Conservation (phyloP, 2,888 invertebrate species). For the Coelinius sp. region DNA sequence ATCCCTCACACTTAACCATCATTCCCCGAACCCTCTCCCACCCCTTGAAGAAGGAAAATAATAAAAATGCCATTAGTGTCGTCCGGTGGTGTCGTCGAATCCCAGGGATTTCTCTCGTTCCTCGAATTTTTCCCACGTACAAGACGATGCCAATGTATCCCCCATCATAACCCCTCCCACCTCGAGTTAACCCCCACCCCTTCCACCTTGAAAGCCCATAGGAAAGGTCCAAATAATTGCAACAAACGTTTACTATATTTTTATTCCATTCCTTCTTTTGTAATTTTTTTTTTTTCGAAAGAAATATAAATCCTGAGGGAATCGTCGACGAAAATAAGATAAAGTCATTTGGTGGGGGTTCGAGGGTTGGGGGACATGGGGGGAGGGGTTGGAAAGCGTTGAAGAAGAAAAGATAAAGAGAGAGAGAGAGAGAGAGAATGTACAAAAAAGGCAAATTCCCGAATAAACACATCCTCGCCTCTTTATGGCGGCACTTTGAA, state of each 20-base stretch:
- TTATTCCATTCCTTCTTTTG: conserved; percentile 38
- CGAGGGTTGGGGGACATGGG: conserved; percentile 31
- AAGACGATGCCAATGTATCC: conserved; percentile 66
- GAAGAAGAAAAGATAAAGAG: conserved; percentile 42
- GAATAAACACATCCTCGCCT: conserved; percentile 69
- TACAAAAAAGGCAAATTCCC: conserved; percentile 67
- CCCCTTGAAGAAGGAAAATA: conserved; percentile 59
- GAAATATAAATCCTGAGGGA: conserved; percentile 66
- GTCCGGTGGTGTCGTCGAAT: conserved; percentile 55
- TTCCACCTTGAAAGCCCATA: conserved; percentile 4
- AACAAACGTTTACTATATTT: conserved; percentile 31
- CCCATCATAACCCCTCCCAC: conserved; percentile 28
- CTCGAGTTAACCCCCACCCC: conserved; percentile 10
- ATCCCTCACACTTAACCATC: conserved; percentile 31
- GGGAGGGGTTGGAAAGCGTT: conserved; percentile 38
- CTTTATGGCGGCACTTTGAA: conserved; percentile 66
- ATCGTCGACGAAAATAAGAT: conserved; percentile 68
- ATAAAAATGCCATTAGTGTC: conserved; percentile 70
- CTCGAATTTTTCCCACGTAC: conserved; percentile 50
- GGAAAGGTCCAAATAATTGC: conserved; percentile 18
- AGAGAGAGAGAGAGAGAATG: conserved; percentile 45
- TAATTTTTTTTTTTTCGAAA: conserved; percentile 48
- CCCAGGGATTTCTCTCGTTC: conserved; percentile 58
- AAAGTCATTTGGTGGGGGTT: conserved; percentile 58
- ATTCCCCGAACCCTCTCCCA: not conserved